Evolutionary conservation across 2,797 vertebrate genomes (phyloP).

Genomic region (Centroberyx gerrardi): DNA sequence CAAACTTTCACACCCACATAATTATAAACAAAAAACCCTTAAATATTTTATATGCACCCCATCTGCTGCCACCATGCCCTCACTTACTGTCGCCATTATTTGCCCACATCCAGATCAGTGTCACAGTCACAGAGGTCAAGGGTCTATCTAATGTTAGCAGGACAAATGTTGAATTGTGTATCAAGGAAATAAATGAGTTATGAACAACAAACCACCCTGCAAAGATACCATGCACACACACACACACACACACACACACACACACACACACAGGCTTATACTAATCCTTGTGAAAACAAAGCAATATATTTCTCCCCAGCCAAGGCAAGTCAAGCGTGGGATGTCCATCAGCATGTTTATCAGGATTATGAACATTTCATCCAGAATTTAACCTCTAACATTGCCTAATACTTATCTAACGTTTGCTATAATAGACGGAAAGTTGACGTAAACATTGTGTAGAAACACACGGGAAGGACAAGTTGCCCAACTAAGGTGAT

Average conservation of each 20-base stretch:
- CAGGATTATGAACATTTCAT: constrained; percentile 77
- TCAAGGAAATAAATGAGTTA: no score
- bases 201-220: background rate
- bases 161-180: background rate
- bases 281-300: constrained; percentile 83
- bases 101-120: background rate
- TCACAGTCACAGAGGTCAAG: background rate
- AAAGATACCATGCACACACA: constrained; percentile 40
- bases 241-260: constrained; percentile 13
- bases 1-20: constrained; percentile 63
- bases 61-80: constrained; percentile 65
- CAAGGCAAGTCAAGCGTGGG: constrained; percentile 67
- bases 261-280: constrained; percentile 68
- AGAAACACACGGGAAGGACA: constrained; percentile 5
- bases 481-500: constrained; percentile 5
- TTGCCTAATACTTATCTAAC: constrained; percentile 51
- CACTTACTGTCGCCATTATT: constrained; percentile 26
- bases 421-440: constrained; percentile 18
- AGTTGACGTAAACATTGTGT: background rate
- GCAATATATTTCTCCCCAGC: constrained; percentile 70
- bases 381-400: constrained; percentile 62
- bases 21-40: constrained; percentile 19
- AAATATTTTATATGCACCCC: constrained; percentile 20
- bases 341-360: constrained; percentile 76
- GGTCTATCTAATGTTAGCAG: background rate